Evolutionary conservation across 2,888 invertebrate genomes (phyloP).

Genomic region (Tanytarsus gracilentus): DNA sequence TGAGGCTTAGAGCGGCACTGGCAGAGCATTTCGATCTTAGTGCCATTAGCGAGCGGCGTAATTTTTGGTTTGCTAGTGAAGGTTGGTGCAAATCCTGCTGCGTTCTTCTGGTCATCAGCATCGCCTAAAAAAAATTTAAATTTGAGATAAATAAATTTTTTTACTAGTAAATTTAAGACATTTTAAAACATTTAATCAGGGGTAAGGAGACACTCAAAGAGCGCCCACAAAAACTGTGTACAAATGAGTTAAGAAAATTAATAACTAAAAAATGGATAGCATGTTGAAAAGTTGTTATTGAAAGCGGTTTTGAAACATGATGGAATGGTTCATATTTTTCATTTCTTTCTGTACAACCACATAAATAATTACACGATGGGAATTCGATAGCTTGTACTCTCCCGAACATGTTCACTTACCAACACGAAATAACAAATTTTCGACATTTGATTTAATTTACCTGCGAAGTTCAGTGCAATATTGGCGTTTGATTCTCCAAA

Average conservation of each 20-base stretch:
- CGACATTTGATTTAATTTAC: constrained; percentile 47
- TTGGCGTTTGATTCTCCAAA: constrained; percentile 99
- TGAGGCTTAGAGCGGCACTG: constrained; percentile 91
- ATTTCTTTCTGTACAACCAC: background rate
- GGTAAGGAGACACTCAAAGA: too few relatives aligned
- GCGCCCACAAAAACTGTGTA: too few relatives aligned
- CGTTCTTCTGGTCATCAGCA: constrained; percentile 60
- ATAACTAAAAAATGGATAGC: background rate
- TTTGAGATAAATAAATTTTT: too few relatives aligned
- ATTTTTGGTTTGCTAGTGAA: constrained; percentile 98
- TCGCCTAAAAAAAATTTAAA: constrained; percentile 49
- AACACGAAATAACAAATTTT: background rate
- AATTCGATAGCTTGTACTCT: background rate
- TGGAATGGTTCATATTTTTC: background rate
- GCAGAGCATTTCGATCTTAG: constrained; percentile 95
- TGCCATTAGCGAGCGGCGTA: constrained; percentile 95
- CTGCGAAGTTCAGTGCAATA: constrained; percentile 99
- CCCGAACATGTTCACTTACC: background rate
- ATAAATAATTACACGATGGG: background rate
- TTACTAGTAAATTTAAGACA: background rate
- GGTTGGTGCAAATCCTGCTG: constrained; percentile 84
- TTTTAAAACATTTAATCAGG: too few relatives aligned
- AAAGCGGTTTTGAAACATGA: background rate
- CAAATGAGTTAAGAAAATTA: too few relatives aligned
- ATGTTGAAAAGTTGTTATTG: background rate